These are phyloP conservation scores for Sapayoa aenigma DNA, from an alignment of 2,113 vertebrate species.

Conservation along the genomic window DNA sequence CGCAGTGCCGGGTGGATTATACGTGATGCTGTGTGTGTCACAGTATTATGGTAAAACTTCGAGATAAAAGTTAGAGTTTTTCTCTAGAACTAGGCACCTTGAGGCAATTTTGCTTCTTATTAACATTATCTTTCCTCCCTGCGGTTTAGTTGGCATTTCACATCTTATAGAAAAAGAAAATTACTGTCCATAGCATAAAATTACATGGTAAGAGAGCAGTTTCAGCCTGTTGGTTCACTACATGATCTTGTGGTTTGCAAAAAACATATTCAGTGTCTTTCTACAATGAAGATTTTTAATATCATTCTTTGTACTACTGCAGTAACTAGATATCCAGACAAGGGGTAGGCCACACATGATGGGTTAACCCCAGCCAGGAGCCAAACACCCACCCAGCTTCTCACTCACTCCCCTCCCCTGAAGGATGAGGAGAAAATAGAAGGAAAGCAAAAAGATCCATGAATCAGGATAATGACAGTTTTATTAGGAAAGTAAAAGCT, in stretches of 20 bases:
- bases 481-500: not conserved
- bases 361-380: not conserved
- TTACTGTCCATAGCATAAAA: not conserved
- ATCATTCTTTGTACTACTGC: not conserved
- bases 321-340: not conserved
- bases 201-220: not conserved
- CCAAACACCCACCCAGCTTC: not conserved
- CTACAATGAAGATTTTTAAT: not conserved
- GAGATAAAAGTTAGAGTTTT: not conserved
- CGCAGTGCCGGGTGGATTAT: not conserved
- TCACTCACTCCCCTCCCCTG: not conserved
- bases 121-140: not conserved
- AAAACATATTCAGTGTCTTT: not conserved
- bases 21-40: not conserved
- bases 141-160: not conserved
- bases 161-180: not conserved
- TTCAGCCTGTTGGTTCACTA: not conserved
- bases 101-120: not conserved
- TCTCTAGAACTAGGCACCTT: not conserved
- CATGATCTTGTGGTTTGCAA: not conserved
- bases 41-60: not conserved
- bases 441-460: not conserved
- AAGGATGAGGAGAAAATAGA: not conserved
- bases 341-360: not conserved
- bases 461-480: not conserved